These are phyloP conservation scores for Clytia hemisphaerica DNA, from an alignment of 30 jellyfish, hydroid and myxozoan genomes.

Conservation along the genomic window DNA sequence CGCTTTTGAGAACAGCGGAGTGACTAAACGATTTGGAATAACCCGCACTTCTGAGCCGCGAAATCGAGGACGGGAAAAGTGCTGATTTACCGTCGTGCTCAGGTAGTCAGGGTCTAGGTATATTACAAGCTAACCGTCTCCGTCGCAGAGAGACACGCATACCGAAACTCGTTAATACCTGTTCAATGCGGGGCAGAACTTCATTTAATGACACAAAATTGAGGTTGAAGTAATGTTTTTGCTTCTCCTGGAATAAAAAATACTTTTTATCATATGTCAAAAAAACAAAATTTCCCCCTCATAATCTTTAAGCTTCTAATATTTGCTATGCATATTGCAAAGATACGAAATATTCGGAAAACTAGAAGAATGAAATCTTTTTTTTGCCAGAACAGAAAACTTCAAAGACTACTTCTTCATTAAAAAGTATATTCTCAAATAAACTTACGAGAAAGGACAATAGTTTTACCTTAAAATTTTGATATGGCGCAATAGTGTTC, in stretches of 20 bases:
- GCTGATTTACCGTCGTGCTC: no score
- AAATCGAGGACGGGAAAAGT: no score
- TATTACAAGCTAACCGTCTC: no score
- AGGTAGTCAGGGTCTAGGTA: not conserved
- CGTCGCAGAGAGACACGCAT: not conserved
- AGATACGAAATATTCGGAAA: no score
- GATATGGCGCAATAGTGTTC: constrained; percentile 69
- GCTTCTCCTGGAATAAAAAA: constrained; percentile 58
- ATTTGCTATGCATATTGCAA: no score
- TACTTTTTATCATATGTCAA: no score
- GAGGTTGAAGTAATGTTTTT: constrained; percentile 50
- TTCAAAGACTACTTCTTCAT: not conserved
- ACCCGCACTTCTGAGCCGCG: no score
- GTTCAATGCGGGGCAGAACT: constrained; percentile 76
- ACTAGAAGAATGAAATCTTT: not conserved
- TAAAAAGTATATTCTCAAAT: not conserved
- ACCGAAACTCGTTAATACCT: constrained; percentile 34
- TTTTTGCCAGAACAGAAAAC: not conserved
- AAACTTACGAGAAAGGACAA: not conserved
- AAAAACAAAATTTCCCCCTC: no score
- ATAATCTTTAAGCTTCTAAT: no score
- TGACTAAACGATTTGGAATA: no score
- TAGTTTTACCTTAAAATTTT: constrained; percentile 41
- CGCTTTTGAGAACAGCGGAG: no score
- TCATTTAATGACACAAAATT: constrained; percentile 59